phyloP scores from a whole-genome alignment of 2,113 vertebrate genomes.

The Corvus cornix region DNA sequence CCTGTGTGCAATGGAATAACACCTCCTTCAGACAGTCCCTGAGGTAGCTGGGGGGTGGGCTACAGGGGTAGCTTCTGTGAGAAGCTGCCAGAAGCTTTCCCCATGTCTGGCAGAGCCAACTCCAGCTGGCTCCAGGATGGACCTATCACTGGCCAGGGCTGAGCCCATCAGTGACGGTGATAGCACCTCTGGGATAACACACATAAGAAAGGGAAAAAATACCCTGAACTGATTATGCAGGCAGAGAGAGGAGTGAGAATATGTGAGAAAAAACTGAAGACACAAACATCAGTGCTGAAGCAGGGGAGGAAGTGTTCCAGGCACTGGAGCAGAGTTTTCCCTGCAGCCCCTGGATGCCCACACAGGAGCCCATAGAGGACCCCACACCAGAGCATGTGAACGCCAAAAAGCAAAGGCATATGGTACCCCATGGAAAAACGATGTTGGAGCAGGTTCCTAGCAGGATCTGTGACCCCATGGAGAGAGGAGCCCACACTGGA shows the following conservation, averaged over 20 bases:
- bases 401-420: not conserved
- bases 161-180: not conserved
- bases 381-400: not conserved
- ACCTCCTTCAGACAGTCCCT: not conserved
- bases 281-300: not conserved
- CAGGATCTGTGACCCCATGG: not conserved
- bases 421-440: not conserved
- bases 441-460: not conserved
- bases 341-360: not conserved
- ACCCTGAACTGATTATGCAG: not conserved
- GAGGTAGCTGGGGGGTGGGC: not conserved
- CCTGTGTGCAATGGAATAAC: not conserved
- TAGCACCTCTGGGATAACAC: too few species aligned
- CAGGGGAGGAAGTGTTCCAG: not conserved
- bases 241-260: not conserved
- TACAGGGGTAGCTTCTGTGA: not conserved
- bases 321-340: not conserved
- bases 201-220: not conserved
- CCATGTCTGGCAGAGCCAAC: not conserved
- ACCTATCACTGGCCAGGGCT: fast-evolving
- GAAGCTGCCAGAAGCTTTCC: not conserved
- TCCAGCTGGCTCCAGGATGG: not conserved
- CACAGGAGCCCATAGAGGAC: not conserved
- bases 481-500: not conserved
- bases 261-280: not conserved